These are phyloP conservation scores for Acleris sparsana DNA, from an alignment of 2,888 invertebrate species.

Conservation along the genomic window DNA sequence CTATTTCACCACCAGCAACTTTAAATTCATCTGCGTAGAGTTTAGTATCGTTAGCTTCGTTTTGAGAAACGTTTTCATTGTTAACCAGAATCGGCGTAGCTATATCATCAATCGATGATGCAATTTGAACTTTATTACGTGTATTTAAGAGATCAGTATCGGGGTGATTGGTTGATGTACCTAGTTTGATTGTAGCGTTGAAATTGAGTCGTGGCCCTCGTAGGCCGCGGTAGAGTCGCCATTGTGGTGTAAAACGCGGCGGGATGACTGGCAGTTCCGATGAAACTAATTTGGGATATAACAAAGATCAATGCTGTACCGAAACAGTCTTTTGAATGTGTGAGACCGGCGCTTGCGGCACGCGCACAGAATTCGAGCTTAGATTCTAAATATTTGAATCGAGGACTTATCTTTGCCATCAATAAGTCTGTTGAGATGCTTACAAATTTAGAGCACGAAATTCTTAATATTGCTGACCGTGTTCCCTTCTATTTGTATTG, in stretches of 20 bases:
- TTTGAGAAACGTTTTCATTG: conserved; percentile 53
- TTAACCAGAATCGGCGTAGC: conserved; percentile 62
- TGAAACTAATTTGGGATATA: conserved; percentile 82
- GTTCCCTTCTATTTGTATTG: too few species aligned
- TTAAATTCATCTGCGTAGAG: conserved; percentile 55
- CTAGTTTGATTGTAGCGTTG: conserved; percentile 53
- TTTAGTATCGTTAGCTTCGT: conserved; percentile 53
- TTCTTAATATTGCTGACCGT: neutral
- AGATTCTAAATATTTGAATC: conserved; percentile 33
- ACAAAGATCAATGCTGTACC: conserved; percentile 79
- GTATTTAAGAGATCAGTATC: conserved; percentile 58
- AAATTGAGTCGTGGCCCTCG: conserved; percentile 66
- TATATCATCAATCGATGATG: conserved; percentile 52
- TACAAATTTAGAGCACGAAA: neutral
- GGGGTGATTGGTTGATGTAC: conserved; percentile 45
- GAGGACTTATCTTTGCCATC: conserved; percentile 18
- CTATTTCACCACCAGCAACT: conserved; percentile 47
- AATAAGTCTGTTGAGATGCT: neutral
- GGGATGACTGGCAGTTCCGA: conserved; percentile 77
- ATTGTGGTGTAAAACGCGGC: conserved; percentile 79
- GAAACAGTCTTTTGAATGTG: conserved; percentile 76
- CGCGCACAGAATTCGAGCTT: conserved; percentile 47
- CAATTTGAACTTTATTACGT: conserved; percentile 70
- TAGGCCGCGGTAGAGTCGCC: conserved; percentile 65
- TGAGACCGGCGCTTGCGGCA: conserved; percentile 64